Evolutionary conservation across 53 echinoderm and acorn worm species (phyloP).

Genomic region (Hippasteria phrygiana): DNA sequence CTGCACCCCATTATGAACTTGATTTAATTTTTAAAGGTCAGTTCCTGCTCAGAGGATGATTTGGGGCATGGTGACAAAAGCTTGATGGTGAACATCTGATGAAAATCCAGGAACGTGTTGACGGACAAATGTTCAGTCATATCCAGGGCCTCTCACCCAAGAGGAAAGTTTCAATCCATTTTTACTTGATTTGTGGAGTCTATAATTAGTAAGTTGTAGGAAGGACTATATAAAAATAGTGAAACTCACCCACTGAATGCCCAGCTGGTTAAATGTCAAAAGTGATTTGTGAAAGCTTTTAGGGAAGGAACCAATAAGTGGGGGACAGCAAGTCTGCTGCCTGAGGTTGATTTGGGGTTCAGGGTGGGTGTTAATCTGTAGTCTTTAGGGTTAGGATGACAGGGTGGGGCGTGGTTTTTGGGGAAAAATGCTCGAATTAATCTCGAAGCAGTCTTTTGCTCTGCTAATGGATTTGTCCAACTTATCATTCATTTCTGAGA

Average conservation of each 20-base stretch:
- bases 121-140: not conserved
- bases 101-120: not conserved
- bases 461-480: no score
- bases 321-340: not conserved
- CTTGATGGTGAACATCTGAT: not conserved
- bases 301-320: not conserved
- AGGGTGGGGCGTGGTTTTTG: not conserved
- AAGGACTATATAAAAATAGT: not conserved
- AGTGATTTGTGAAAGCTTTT: not conserved
- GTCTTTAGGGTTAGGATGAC: not conserved
- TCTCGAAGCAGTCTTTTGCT: no score
- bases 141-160: not conserved
- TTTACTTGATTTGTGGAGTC: not conserved
- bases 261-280: not conserved
- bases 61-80: not conserved
- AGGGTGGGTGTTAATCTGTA: not conserved
- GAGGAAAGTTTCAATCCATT: not conserved
- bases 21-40: not conserved
- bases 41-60: not conserved
- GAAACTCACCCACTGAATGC: not conserved
- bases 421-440: not conserved
- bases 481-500: no score
- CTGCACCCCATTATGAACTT: constrained; percentile 6
- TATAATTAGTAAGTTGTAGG: not conserved
- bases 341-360: not conserved